Base-by-base conservation (phyloP, 2,888 invertebrate species). In the Pammene aurita region DNA sequence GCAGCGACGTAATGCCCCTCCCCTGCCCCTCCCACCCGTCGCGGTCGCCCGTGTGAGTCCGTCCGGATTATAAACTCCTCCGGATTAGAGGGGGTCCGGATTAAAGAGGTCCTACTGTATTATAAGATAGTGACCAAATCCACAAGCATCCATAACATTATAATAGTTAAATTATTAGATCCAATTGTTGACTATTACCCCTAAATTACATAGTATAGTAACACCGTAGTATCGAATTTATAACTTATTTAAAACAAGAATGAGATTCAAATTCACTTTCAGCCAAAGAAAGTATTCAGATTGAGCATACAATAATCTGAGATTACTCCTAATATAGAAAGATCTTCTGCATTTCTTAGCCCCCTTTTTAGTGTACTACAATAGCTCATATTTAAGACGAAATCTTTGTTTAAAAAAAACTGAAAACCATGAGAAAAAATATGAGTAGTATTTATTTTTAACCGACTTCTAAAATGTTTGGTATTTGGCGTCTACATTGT, bases 161-260 rank as follows among this genome's bases (percentile, higher is more conserved):
- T 2, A 70, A 67, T 73, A 72, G 70, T 67, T 73, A 66, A 74
- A 73, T 71, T 70, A 38, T 71, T 73, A 74, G 72, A 71, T 73
- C 60, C 74, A 75, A 72, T 70, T 72, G 72, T 73, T 72, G 65
- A 74, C 44, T 63, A 70, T 56, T 61, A 62, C n/a, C 14, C 46
- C 16, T 34, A 34, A 61, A 50, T 50, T 67, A 57, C 60, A 44
- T 66, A 66, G 18, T 35, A 54, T 54, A 60, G 42, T 42, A 42
- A 67, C 56, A 62, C 35, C 26, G n/a, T 55, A 52, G 44, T 68
- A 68, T 57, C 68, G 63, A 68, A 64, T 64, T 68, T 54, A 55
- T 55, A 64, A 35, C 26, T 57, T 62, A 63, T 63, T 58, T 57
- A 44, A 38, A 57, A 52, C 7, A 38, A 52, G 26, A 34, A 35